Evolutionary conservation across 2,113 vertebrate genomes (phyloP).

Genomic region (Argyrosomus japonicus): DNA sequence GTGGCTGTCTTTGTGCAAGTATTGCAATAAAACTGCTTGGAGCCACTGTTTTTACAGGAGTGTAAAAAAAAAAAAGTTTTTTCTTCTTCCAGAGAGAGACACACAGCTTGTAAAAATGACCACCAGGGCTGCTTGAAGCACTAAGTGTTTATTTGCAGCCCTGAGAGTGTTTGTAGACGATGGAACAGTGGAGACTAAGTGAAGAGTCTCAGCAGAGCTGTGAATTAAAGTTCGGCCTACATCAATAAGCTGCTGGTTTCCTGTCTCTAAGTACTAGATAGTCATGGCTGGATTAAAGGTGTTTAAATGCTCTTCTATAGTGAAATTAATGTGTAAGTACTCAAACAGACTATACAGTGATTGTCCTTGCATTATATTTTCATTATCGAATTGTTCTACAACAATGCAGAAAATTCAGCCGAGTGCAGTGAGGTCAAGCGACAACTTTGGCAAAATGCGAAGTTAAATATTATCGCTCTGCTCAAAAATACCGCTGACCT

Average conservation of each 20-base stretch:
- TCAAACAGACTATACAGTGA: neutral
- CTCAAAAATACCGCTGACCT: neutral
- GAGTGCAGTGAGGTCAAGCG: neutral
- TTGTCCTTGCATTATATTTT: constrained; percentile 11
- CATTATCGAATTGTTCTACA: neutral
- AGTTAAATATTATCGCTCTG: neutral
- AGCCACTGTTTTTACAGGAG: constrained; percentile 6
- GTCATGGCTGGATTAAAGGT: constrained; percentile 11
- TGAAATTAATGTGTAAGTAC: neutral
- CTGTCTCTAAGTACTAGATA: neutral
- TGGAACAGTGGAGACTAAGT: constrained; percentile 1
- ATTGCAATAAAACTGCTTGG: constrained; percentile 1
- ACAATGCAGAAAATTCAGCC: neutral
- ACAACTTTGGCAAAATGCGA: neutral
- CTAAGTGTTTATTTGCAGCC: constrained; percentile 34
- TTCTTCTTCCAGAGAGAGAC: neutral
- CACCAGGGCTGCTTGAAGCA: constrained; percentile 27
- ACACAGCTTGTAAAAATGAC: constrained; percentile 18
- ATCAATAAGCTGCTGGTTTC: constrained; percentile 23
- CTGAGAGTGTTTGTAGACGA: constrained; percentile 29
- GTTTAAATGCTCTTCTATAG: constrained; percentile 7
- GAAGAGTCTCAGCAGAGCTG: constrained; percentile 36
- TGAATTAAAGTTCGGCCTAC: constrained; percentile 20
- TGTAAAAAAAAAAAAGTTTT: neutral
- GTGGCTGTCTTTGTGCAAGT: constrained; percentile 4